Evolutionary conservation across 2,797 vertebrate genomes (phyloP).

Genomic region (Margarornis squamiger): DNA sequence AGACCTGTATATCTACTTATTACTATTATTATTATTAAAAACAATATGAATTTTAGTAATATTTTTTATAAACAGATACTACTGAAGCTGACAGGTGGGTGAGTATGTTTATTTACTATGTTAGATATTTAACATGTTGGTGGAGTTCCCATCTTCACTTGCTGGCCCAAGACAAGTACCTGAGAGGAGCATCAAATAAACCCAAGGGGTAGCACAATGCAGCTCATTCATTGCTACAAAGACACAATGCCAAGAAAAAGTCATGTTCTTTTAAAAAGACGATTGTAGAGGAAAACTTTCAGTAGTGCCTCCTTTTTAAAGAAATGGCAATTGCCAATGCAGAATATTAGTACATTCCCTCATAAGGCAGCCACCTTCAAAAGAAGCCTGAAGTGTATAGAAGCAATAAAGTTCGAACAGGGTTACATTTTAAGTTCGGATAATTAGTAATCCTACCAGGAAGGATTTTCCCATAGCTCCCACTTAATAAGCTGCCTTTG

Average conservation of each 20-base stretch:
- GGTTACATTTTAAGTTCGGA: constrained; percentile 8
- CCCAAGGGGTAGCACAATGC: background rate
- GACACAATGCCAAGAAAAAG: background rate
- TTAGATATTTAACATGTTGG: background rate
- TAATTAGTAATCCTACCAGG: constrained; percentile 49
- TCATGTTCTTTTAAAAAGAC: background rate
- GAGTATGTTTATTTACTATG: background rate
- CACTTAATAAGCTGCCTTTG: constrained; percentile 37
- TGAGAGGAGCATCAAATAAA: background rate
- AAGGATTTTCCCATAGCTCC: constrained; percentile 19
- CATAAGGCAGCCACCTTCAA: background rate
- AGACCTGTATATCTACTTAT: background rate
- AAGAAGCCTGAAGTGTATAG: background rate
- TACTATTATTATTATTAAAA: background rate
- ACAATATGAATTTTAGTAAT: background rate
- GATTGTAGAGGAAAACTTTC: background rate
- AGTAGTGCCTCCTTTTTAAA: background rate
- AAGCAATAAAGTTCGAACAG: background rate
- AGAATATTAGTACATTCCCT: background rate
- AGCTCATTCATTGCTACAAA: background rate
- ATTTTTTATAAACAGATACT: background rate
- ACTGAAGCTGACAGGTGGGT: background rate
- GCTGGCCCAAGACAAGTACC: background rate
- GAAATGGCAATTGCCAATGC: background rate
- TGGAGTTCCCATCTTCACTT: background rate